These are phyloP conservation scores for Sciurus vulgaris DNA, from an alignment of 2,797 vertebrate species.

Conservation along the genomic window DNA sequence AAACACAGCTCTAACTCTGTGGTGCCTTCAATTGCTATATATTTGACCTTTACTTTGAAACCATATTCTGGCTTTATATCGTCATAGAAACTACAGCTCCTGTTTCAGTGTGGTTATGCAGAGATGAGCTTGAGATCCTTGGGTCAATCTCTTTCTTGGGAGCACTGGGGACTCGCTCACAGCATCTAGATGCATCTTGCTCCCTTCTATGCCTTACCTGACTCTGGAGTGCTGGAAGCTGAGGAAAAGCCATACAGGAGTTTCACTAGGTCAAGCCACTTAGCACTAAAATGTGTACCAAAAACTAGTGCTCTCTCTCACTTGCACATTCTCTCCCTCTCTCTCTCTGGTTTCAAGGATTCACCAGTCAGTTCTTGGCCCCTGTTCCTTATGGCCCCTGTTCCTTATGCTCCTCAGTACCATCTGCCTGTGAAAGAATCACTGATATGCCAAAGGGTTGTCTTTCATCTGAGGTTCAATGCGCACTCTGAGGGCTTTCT, in stretches of 20 bases:
- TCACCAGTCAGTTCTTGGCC: neutral
- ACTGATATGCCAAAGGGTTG: neutral
- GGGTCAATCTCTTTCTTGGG: neutral
- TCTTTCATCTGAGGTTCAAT: neutral
- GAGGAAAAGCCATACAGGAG: neutral
- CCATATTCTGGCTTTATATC: neutral
- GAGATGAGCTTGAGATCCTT: neutral
- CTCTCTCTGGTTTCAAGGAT: neutral
- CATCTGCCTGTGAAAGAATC: neutral
- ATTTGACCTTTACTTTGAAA: neutral
- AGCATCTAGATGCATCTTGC: neutral
- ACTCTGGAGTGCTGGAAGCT: neutral
- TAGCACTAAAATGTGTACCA: neutral
- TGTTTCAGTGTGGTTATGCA: neutral
- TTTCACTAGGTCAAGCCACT: neutral
- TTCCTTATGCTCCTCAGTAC: neutral
- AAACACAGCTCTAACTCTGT: neutral
- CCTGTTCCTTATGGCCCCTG: neutral
- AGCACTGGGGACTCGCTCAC: neutral
- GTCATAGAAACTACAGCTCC: constrained; percentile 3
- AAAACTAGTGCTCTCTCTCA: neutral
- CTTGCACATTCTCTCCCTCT: too few relatives aligned
- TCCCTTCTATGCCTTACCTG: neutral
- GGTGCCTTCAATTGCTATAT: neutral
- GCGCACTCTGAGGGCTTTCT: neutral